Conservation (phyloP, 2,888 invertebrate genomes). For the Entomobrya proxima region DNA sequence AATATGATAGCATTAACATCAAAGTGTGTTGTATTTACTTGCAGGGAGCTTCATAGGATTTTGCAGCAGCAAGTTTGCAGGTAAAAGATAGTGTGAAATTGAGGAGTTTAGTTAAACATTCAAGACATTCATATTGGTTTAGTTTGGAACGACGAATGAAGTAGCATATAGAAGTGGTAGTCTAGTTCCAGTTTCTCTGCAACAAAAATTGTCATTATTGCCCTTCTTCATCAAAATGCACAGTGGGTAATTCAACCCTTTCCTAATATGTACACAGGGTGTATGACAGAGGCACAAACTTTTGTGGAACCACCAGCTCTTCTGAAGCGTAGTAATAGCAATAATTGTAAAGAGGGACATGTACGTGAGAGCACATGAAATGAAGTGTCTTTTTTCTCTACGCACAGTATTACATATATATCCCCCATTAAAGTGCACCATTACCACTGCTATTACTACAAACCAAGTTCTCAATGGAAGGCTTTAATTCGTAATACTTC, state of each 20-base stretch:
- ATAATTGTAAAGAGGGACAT: neutral
- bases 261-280: neutral
- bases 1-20: no score
- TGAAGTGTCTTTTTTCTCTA: constrained; percentile 24
- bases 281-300: neutral
- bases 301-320: neutral
- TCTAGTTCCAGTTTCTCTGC: neutral
- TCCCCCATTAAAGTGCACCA: constrained; percentile 20
- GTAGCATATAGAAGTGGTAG: neutral
- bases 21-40: no score
- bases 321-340: neutral
- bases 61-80: no score
- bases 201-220: constrained; percentile 14
- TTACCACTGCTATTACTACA: neutral
- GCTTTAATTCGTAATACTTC: constrained; percentile 33
- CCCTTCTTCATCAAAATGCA: constrained; percentile 41
- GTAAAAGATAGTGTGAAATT: no score
- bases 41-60: no score
- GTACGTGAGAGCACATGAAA: neutral
- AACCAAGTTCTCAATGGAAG: neutral
- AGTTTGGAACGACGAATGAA: neutral
- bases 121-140: no score
- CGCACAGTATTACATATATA: constrained; percentile 35
- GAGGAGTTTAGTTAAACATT: no score
- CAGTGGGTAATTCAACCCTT: constrained; percentile 18